Percentiles rank a stretch among this genome's conserved stretches.
These are phyloP conservation scores for Cyprinodon variegatus DNA, from an alignment of 2,113 vertebrate genomes.

Conservation along the genomic window DNA sequence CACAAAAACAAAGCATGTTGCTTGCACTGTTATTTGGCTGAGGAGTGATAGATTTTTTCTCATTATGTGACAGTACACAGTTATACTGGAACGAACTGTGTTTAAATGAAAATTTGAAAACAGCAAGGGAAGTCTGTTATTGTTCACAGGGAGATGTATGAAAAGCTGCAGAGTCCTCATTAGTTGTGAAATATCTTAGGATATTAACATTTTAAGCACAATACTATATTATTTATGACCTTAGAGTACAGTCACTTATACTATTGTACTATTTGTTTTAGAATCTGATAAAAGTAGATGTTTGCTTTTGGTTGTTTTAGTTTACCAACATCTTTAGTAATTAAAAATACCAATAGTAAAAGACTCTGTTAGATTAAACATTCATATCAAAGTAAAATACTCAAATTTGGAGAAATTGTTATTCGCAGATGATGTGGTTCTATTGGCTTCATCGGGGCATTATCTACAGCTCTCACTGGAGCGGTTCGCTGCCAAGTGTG, in stretches of 20 bases:
- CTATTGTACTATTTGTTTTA: slow-evolving; percentile 14
- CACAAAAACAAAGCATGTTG: not conserved
- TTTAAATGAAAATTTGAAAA: not conserved
- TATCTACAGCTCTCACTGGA: too few relatives aligned
- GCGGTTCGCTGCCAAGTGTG: too few relatives aligned
- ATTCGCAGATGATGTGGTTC: too few relatives aligned
- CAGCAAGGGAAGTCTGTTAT: slow-evolving; percentile 12
- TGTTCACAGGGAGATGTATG: slow-evolving; percentile 28
- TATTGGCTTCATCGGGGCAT: too few relatives aligned
- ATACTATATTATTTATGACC: slow-evolving; percentile 26
- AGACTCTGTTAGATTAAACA: too few relatives aligned
- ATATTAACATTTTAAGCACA: slow-evolving; percentile 23
- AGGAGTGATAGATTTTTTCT: slow-evolving; percentile 33
- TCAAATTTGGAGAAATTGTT: not conserved
- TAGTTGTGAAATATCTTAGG: slow-evolving; percentile 44
- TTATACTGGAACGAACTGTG: slow-evolving; percentile 39
- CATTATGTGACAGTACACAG: slow-evolving; percentile 31
- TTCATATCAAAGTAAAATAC: not conserved
- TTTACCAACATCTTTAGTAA: not conserved
- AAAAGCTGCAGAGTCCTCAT: slow-evolving; percentile 43
- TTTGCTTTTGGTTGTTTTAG: slow-evolving; percentile 21
- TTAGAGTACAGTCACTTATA: not conserved
- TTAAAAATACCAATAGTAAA: too few relatives aligned
- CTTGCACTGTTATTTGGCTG: not conserved
- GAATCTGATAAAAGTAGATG: not conserved